A percentile compares a stretch with the other conserved stretches of the same genome.
These are phyloP conservation scores for Pherbina coryleti DNA, from an alignment of 2,888 invertebrate species.

Conservation along the genomic window DNA sequence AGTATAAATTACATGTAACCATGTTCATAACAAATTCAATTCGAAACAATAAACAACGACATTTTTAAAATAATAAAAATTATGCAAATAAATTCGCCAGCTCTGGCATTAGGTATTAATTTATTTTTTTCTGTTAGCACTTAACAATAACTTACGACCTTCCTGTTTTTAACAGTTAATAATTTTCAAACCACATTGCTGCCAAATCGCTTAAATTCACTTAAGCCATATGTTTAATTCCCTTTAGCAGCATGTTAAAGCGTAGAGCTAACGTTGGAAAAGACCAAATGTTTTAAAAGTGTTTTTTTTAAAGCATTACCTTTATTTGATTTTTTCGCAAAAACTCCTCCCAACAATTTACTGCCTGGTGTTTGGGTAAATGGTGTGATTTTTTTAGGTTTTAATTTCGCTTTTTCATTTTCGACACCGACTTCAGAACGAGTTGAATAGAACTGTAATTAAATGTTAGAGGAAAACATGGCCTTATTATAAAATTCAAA, in stretches of 20 bases:
- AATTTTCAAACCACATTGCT: background rate
- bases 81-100: background rate
- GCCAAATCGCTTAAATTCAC: too few relatives aligned
- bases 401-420: constrained; percentile 46
- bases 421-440: constrained; percentile 46
- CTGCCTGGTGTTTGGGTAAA: constrained; percentile 61
- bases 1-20: background rate
- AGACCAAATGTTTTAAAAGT: background rate
- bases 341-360: constrained; percentile 67
- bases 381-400: constrained; percentile 58
- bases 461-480: constrained; percentile 36
- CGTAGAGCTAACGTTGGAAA: constrained; percentile 4
- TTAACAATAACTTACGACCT: constrained; percentile 31
- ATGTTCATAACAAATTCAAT: too few relatives aligned
- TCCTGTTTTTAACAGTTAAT: constrained; percentile 8
- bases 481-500: background rate
- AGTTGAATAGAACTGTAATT: constrained; percentile 60
- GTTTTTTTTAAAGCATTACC: constrained; percentile 53
- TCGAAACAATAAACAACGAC: background rate
- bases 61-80: background rate
- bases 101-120: background rate
- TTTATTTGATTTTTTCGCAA: constrained; percentile 63
- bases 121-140: background rate
- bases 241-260: background rate
- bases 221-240: background rate